phyloP scores from a whole-genome alignment of 1,140 invertebrate species.

The Drosophila baimaii region DNA sequence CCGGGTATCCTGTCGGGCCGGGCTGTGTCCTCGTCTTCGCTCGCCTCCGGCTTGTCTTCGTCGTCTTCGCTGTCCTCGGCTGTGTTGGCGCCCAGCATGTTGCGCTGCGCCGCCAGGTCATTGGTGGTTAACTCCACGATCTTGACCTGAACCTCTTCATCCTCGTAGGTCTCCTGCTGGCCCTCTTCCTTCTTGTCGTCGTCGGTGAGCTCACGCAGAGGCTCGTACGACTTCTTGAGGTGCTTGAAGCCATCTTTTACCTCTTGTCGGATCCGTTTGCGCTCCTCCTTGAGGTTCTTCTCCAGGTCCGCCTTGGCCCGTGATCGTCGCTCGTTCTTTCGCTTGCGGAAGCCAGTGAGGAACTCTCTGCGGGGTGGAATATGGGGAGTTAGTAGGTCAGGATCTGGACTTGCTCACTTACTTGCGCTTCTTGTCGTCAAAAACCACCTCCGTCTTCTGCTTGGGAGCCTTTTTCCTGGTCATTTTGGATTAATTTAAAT shows the following conservation, averaged over 20 bases:
- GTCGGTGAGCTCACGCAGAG: conserved; percentile 88
- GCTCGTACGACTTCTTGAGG: conserved; percentile 86
- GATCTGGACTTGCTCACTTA: conserved; percentile 68
- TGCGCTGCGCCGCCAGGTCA: conserved; percentile 87
- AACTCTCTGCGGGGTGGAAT: conserved; percentile 86
- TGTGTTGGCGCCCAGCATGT: conserved; percentile 89
- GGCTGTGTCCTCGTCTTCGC: conserved; percentile 77
- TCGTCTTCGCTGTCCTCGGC: conserved; percentile 85
- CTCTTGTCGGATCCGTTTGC: conserved; percentile 89
- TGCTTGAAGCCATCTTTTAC: conserved; percentile 86
- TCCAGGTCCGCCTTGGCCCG: conserved; percentile 89
- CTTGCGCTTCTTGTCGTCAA: conserved; percentile 87
- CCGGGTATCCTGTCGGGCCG: conserved; percentile 85
- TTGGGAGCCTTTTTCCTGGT: conserved; percentile 67
- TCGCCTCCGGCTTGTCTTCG: conserved; percentile 67
- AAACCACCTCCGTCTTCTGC: conserved; percentile 87
- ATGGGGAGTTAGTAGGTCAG: background rate
- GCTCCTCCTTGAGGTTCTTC: conserved; percentile 89
- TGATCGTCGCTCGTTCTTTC: conserved; percentile 89
- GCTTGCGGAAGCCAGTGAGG: conserved; percentile 90
- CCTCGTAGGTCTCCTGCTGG: conserved; percentile 88
- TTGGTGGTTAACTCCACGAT: conserved; percentile 89
- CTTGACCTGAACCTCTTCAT: conserved; percentile 90
- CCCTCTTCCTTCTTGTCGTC: conserved; percentile 86
- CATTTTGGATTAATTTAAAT: conserved; percentile 39